Conservation (phyloP, 2,797 vertebrate genomes). For the Stomatorhinus walkeri region DNA sequence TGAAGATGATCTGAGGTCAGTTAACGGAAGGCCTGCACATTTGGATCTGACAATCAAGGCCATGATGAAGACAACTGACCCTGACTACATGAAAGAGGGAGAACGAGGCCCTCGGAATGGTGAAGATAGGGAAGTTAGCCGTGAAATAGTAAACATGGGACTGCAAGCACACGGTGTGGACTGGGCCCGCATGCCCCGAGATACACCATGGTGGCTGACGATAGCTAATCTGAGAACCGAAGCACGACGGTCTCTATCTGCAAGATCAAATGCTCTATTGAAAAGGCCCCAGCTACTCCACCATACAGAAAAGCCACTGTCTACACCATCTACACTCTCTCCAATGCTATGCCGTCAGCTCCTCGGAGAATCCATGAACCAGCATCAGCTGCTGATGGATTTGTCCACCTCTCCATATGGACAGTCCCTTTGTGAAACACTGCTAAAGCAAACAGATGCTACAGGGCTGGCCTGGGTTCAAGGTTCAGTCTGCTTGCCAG, state of each 20-base stretch:
- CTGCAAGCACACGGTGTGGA: background rate
- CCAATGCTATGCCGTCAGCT: background rate
- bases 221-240: conserved; percentile 35
- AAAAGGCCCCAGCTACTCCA: background rate
- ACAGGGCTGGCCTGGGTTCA: background rate
- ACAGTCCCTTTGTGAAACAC: conserved; percentile 32
- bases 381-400: background rate
- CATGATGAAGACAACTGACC: background rate
- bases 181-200: background rate
- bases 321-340: background rate
- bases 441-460: conserved; percentile 36
- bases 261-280: conserved; percentile 22
- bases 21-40: background rate
- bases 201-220: conserved; percentile 15
- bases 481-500: background rate
- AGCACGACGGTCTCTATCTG: conserved; percentile 42
- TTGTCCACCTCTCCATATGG: conserved; percentile 26
- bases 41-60: background rate
- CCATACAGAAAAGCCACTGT: background rate
- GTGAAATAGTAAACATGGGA: background rate
- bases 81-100: background rate
- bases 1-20: background rate
- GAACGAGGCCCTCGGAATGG: background rate
- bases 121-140: background rate
- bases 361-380: background rate